Evolutionary conservation across 2,113 vertebrate species (phyloP), one percentile per base, ranked within the genome.

Genomic region (Peromyscus leucopus): DNA sequence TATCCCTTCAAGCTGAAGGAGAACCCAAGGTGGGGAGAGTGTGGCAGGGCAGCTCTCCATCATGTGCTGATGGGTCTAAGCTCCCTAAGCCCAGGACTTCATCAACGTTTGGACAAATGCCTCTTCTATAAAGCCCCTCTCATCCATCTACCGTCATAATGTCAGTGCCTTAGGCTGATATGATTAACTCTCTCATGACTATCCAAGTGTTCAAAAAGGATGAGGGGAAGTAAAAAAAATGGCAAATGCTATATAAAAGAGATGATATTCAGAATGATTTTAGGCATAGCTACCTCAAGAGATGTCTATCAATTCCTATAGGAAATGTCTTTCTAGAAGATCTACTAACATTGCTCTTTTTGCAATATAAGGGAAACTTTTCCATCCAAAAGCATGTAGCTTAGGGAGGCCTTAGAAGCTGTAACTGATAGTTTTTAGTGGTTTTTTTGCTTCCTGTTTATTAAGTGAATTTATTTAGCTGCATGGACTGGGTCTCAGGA

Each of bases 401-500:
- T 75, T 67, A 7, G 46, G 83, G 42, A 92, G 33, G 48, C 51
- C 65, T 24, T 96, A n/a, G 94, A 80, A 92, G 91, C 33, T 61
- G 24, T 69, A 95, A 39, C 7, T 39, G 80, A 71, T 90, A 83
- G 85, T 92, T 88, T 93, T 48, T 79, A 95, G 76, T 80, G 83
- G 67, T 95, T 93, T 80, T 55, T 91, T 82, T 61, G 61, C 84
- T 63, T 78, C 9, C 12, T 22, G 79, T 88, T 93, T 96, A 67
- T 84, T 89, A 48, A 94, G 51, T 80, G 57, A 94, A 71, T 92
- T 97, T 96, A 90, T 95, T 96, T 96, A 79, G 90, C 63, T 96
- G 4, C 42, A 90, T 36, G 33, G 94, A 86, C 24, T 85, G 80
- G 71, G 84, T 10, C 75, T 94, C 74, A 91, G 46, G 90, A 93